These are phyloP conservation scores for Sebastes iracundus DNA, from an alignment of 2,797 vertebrate genomes.

Conservation along the genomic window DNA sequence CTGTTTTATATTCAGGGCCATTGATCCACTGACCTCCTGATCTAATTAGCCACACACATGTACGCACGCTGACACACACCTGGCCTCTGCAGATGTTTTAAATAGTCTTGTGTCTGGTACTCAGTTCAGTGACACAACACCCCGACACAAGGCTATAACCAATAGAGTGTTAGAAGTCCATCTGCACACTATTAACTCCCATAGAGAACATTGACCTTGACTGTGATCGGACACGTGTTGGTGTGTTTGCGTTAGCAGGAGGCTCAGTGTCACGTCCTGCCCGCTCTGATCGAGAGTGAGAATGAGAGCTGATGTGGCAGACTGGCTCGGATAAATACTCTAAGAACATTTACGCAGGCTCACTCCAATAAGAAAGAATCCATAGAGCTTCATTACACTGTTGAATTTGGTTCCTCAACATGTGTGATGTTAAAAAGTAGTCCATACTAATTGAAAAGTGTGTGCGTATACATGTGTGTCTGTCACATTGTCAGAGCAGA, in stretches of 20 bases:
- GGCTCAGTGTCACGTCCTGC: slow-evolving; percentile 50
- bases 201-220: slow-evolving; percentile 40
- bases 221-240: slow-evolving; percentile 19
- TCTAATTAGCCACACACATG: slow-evolving; percentile 54
- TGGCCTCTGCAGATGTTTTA: slow-evolving; percentile 31
- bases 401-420: slow-evolving; percentile 13
- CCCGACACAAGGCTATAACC: slow-evolving; percentile 1
- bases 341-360: slow-evolving; percentile 37
- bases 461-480: slow-evolving; percentile 25
- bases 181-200: slow-evolving; percentile 60
- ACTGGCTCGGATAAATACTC: slow-evolving; percentile 58
- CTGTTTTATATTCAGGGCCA: slow-evolving; percentile 52
- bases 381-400: slow-evolving; percentile 17
- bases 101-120: slow-evolving; percentile 13
- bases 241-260: slow-evolving; percentile 50
- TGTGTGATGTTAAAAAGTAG: slow-evolving; percentile 34
- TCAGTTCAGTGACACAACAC: slow-evolving; percentile 13
- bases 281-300: slow-evolving; percentile 33
- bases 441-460: slow-evolving; percentile 46
- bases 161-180: slow-evolving; percentile 51
- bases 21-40: slow-evolving; percentile 59
- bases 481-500: slow-evolving; percentile 60
- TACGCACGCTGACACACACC: background rate
- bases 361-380: slow-evolving; percentile 21
- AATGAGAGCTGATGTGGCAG: slow-evolving; percentile 53